A percentile compares a stretch with the other conserved stretches of the same genome.
phyloP scores from a whole-genome alignment of 2,888 invertebrate genomes.

The Spodoptera picta region DNA sequence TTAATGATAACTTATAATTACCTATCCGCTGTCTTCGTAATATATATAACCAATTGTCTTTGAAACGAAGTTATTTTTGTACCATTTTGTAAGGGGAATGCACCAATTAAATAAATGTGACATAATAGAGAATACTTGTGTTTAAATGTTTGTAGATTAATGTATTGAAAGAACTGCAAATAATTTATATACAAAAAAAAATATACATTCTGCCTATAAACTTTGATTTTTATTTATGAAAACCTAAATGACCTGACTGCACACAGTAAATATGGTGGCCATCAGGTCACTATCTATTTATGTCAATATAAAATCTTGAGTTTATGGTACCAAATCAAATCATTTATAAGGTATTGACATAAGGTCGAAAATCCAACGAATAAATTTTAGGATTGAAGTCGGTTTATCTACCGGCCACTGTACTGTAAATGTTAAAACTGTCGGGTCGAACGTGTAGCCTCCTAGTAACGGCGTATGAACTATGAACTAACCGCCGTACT shows the following conservation, averaged over 20 bases:
- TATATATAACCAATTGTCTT: conserved; percentile 57
- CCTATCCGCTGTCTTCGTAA: conserved; percentile 52
- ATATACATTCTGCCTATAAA: conserved; percentile 84
- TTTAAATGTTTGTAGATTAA: conserved; percentile 78
- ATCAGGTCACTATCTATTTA: too few species aligned
- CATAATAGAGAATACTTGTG: conserved; percentile 79
- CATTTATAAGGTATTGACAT: too few species aligned
- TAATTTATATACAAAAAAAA: conserved; percentile 84
- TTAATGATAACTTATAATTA: conserved; percentile 46
- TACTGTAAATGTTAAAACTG: too few species aligned
- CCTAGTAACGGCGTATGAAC: too few species aligned
- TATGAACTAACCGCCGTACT: too few species aligned
- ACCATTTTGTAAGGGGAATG: conserved; percentile 74
- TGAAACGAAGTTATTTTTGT: conserved; percentile 74
- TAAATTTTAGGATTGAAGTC: too few species aligned
- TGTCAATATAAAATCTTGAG: too few species aligned
- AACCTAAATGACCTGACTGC: not conserved
- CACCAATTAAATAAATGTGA: conserved; percentile 84
- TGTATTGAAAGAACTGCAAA: conserved; percentile 84
- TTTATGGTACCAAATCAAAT: too few species aligned
- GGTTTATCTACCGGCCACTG: too few species aligned
- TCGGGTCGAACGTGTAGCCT: too few species aligned
- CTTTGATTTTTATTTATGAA: conserved; percentile 63
- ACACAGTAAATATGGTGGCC: too few species aligned
- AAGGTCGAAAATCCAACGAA: too few species aligned